Evolutionary conservation across 2,113 vertebrate genomes (phyloP).

Genomic region (Menidia beryllina): DNA sequence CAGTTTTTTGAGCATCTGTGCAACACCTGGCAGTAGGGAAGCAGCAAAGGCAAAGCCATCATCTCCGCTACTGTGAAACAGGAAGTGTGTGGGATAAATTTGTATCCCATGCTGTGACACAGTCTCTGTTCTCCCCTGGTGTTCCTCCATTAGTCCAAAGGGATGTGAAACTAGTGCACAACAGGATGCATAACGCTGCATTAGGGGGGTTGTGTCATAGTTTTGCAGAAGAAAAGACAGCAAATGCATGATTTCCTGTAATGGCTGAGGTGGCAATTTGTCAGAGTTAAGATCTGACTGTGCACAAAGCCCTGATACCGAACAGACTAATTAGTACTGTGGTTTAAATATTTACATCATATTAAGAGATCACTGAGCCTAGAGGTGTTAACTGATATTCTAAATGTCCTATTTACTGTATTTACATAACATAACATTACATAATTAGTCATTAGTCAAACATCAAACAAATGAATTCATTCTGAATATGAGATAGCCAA

Average conservation of each 20-base stretch:
- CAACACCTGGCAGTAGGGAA: constrained; percentile 60
- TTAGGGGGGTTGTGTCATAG: neutral
- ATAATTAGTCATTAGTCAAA: no score
- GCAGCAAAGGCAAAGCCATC: constrained; percentile 54
- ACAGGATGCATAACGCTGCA: constrained; percentile 23
- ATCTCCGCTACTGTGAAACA: constrained; percentile 66
- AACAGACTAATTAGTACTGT: constrained; percentile 5
- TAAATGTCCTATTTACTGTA: neutral
- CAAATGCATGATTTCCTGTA: constrained; percentile 14
- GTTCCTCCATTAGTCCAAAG: constrained; percentile 58
- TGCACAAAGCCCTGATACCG: constrained; percentile 8
- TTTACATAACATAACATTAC: no score
- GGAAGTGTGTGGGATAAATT: constrained; percentile 64
- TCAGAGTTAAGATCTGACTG: neutral
- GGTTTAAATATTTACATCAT: constrained; percentile 28
- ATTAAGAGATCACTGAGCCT: neutral
- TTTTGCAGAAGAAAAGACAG: constrained; percentile 19
- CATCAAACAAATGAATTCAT: no score
- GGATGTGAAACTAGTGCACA: constrained; percentile 54
- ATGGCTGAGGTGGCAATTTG: constrained; percentile 4
- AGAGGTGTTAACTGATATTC: neutral
- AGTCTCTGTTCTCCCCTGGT: constrained; percentile 68
- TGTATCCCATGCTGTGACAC: constrained; percentile 52
- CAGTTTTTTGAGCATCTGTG: constrained; percentile 70
- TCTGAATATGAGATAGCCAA: constrained; percentile 18